phyloP scores from a whole-genome alignment of 2,797 vertebrate species.

The Poliocrania exsul region DNA sequence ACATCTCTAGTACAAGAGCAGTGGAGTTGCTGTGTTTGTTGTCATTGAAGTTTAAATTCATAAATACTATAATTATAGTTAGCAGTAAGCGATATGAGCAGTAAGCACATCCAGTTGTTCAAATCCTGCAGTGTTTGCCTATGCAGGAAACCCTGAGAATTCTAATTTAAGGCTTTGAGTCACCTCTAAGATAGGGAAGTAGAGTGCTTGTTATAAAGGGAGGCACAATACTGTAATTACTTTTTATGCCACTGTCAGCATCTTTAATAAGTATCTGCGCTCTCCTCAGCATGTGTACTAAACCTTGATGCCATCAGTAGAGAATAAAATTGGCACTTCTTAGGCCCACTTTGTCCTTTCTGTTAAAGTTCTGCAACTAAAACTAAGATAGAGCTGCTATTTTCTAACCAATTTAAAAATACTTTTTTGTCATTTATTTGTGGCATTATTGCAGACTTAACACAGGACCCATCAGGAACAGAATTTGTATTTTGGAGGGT shows the following conservation, averaged over 20 bases:
- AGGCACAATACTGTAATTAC: constrained; percentile 61
- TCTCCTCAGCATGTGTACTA: constrained; percentile 30
- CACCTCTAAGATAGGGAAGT: constrained; percentile 36
- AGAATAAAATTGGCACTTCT: constrained; percentile 10
- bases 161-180: constrained; percentile 46
- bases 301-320: not conserved
- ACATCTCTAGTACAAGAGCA: not conserved
- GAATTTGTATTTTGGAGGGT: not conserved
- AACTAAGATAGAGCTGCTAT: not conserved
- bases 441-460: not conserved
- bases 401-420: not conserved
- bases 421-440: not conserved
- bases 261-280: constrained; percentile 39
- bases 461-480: not conserved
- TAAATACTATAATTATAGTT: constrained; percentile 40
- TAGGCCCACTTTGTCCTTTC: constrained; percentile 30
- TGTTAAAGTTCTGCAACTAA: not conserved
- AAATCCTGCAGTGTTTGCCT: constrained; percentile 31
- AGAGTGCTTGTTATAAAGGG: constrained; percentile 26
- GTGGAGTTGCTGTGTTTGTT: not conserved
- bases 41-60: constrained; percentile 39
- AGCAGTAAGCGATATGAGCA: not conserved
- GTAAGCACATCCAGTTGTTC: constrained; percentile 23
- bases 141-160: constrained; percentile 33
- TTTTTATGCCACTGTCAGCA: constrained; percentile 61